phyloP scores from a whole-genome alignment of 2,113 vertebrate genomes.

The Cephalophus harveyi region DNA sequence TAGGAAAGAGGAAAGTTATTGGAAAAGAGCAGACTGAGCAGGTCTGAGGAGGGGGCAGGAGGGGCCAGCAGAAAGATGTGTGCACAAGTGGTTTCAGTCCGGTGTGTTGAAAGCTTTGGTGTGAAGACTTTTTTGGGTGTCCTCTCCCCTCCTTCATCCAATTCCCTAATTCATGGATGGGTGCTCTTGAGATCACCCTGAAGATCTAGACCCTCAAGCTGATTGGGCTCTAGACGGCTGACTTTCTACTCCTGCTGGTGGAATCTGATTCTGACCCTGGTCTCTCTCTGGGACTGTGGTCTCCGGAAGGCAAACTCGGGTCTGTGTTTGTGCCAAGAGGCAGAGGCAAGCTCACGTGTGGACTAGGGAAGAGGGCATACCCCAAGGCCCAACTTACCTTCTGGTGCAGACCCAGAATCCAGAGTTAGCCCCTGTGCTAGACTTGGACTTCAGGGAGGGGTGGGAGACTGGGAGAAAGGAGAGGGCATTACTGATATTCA shows the following conservation, averaged over 20 bases:
- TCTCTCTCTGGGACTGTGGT: not conserved
- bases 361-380: fast-evolving
- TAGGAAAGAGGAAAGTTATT: not conserved
- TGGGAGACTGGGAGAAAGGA: not conserved
- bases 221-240: fast-evolving
- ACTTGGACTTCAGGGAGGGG: no score
- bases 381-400: not conserved
- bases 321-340: not conserved
- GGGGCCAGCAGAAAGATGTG: not conserved
- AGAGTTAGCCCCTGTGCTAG: not conserved
- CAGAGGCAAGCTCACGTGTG: not conserved
- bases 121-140: not conserved
- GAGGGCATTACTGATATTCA: fast-evolving
- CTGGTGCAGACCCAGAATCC: not conserved
- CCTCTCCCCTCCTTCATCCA: not conserved
- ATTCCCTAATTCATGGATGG: not conserved
- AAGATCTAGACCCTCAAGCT: no score
- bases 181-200: not conserved
- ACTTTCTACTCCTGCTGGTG: not conserved
- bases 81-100: no score
- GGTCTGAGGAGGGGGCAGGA: not conserved
- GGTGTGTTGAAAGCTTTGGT: no score
- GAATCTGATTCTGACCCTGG: not conserved
- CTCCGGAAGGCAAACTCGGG: not conserved
- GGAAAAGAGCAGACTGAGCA: not conserved